Percentiles rank a stretch among this genome's conserved stretches.
Evolutionary conservation across 2,113 vertebrate species (phyloP).

Genomic region (Mesoclemmys tuberculata): DNA sequence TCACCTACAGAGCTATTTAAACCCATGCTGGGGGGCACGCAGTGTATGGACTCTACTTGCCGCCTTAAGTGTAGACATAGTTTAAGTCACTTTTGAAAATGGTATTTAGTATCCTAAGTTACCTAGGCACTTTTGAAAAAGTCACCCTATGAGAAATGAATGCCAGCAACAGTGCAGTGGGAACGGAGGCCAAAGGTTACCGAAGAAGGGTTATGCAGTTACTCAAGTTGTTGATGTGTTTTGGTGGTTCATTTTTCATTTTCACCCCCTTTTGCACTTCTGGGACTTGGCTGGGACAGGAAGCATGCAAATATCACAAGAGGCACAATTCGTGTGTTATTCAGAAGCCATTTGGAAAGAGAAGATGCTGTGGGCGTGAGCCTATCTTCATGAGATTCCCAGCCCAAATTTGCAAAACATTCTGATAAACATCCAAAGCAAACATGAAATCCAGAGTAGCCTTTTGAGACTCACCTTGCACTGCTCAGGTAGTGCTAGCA

Average conservation of each 20-base stretch:
- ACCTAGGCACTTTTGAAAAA: neutral
- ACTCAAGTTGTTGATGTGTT: neutral
- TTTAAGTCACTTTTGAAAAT: neutral
- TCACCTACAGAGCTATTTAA: neutral
- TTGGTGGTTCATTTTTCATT: neutral
- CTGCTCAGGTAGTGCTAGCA: too few species aligned
- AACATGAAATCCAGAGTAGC: neutral
- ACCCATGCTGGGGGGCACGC: neutral
- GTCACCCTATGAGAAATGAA: neutral
- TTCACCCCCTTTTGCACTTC: neutral
- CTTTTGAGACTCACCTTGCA: neutral
- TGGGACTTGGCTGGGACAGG: neutral
- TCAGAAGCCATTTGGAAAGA: neutral
- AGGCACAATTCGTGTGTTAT: neutral
- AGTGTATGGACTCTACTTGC: neutral
- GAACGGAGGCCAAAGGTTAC: neutral
- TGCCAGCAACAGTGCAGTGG: neutral
- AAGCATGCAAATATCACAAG: neutral
- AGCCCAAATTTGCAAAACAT: neutral
- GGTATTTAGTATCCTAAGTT: neutral
- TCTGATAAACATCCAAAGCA: neutral
- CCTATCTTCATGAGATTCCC: neutral
- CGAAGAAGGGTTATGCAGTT: neutral
- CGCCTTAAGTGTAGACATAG: neutral
- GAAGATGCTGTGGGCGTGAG: neutral